Evolutionary conservation across 2,797 vertebrate species (phyloP).

Genomic region (Numenius phaeopus): DNA sequence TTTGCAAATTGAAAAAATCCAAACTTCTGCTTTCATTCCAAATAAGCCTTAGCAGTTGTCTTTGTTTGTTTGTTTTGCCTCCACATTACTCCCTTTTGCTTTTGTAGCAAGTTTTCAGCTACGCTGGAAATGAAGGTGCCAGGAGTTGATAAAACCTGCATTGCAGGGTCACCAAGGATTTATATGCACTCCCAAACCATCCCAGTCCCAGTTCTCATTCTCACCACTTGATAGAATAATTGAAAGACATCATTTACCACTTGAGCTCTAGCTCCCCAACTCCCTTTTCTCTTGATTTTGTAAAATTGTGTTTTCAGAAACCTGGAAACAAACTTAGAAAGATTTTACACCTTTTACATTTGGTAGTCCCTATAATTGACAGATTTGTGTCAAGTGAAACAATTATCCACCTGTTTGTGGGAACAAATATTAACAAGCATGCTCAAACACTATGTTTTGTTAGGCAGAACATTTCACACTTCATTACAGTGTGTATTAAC

Average conservation of each 20-base stretch:
- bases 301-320: background rate
- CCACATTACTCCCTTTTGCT: background rate
- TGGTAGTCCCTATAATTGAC: background rate
- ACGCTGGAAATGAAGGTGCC: background rate
- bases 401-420: background rate
- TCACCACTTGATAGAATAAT: background rate
- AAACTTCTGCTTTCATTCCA: background rate
- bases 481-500: background rate
- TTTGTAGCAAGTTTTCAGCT: background rate
- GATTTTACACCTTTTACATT: background rate
- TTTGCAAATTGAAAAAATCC: background rate
- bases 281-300: background rate
- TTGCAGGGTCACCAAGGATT: background rate
- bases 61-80: background rate
- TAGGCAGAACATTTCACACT: background rate
- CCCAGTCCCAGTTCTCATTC: background rate
- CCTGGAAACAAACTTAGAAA: background rate
- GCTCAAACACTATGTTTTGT: background rate
- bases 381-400: background rate
- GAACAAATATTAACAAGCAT: background rate
- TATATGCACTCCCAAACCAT: background rate
- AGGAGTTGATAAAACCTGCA: background rate
- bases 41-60: background rate
- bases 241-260: background rate
- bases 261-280: background rate